Conservation (phyloP, 2,113 vertebrate species). For the Phalacrocorax brasilianus region DNA sequence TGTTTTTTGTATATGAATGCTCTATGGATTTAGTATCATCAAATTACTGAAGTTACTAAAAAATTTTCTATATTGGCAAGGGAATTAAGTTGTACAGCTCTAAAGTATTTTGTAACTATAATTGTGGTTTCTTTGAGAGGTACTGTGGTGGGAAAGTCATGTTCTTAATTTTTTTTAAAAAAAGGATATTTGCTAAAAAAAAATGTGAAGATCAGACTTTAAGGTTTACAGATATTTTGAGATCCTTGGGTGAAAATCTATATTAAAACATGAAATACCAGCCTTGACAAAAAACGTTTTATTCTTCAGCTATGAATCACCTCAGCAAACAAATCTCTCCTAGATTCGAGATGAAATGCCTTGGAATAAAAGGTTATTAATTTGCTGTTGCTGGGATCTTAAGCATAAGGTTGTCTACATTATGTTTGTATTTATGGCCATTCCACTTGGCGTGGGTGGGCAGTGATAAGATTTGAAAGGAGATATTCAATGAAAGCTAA, state of each 20-base stretch:
- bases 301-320: background rate
- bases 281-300: background rate
- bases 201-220: background rate
- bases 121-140: background rate
- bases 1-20: background rate
- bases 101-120: background rate
- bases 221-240: background rate
- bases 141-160: rapidly evolving
- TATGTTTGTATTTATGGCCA: background rate
- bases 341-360: background rate
- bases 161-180: background rate
- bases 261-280: background rate
- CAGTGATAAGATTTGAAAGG: background rate
- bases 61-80: background rate
- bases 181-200: background rate
- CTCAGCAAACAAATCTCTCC: background rate
- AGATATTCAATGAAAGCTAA: background rate
- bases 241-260: background rate
- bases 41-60: background rate
- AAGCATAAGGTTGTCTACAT: background rate
- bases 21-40: background rate
- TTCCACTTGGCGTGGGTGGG: background rate
- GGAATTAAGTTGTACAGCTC: background rate
- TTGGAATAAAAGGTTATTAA: background rate
- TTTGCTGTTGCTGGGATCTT: background rate